A percentile compares a stretch with the other conserved stretches of the same genome.
phyloP scores from a whole-genome alignment of 2,888 invertebrate genomes.

The Branchellion lobata region DNA sequence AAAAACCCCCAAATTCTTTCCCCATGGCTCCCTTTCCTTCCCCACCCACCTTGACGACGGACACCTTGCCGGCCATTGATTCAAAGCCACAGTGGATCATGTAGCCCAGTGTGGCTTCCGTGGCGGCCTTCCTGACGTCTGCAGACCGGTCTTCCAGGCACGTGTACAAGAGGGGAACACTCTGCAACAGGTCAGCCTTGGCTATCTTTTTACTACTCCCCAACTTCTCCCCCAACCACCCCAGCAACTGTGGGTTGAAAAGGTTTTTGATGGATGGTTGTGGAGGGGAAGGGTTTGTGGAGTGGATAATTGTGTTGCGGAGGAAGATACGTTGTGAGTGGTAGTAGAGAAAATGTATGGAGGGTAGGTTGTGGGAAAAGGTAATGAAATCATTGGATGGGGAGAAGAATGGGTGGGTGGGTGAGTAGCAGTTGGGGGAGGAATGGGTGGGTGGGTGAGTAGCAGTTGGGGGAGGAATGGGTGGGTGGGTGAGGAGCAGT shows the following conservation, averaged over 20 bases:
- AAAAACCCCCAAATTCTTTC: no score
- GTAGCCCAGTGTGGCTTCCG: conserved; percentile 83
- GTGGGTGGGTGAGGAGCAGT: no score
- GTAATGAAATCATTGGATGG: no score
- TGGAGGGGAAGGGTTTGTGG: neutral
- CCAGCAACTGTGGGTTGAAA: conserved; percentile 67
- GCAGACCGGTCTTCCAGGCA: conserved; percentile 86
- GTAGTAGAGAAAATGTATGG: no score
- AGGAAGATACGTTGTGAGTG: no score
- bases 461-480: no score
- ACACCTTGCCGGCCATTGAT: conserved; percentile 68
- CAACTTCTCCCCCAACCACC: conserved; percentile 80
- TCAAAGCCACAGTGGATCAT: conserved; percentile 90
- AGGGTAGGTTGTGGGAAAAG: no score
- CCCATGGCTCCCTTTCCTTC: no score
- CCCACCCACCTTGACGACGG: conserved; percentile 34
- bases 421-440: no score
- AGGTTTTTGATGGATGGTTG: neutral
- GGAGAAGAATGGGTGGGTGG: no score
- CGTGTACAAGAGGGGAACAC: conserved; percentile 76
- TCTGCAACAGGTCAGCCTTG: conserved; percentile 74
- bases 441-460: no score
- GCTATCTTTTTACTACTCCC: conserved; percentile 64
- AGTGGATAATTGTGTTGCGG: neutral
- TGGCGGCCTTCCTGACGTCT: conserved; percentile 85